phyloP scores from a whole-genome alignment of 2,888 invertebrate genomes.

The Acanthosepion lycidas region DNA sequence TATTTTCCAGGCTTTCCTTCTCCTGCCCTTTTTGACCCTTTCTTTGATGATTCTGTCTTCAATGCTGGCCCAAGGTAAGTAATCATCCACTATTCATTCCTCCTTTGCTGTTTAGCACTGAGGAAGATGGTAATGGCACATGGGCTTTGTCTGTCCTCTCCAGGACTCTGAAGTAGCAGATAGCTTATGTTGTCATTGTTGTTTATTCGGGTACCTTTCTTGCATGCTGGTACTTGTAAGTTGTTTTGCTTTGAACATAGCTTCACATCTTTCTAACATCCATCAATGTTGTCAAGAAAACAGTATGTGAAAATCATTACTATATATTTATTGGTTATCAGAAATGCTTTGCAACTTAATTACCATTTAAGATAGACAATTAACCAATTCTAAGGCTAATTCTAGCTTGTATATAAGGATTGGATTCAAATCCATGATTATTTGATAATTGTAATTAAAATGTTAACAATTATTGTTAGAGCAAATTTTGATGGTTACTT shows the following conservation, averaged over 20 bases:
- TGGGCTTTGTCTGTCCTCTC: background rate
- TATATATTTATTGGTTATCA: too few relatives aligned
- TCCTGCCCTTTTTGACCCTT: slow-evolving; percentile 50
- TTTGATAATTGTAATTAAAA: too few relatives aligned
- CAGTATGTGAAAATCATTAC: background rate
- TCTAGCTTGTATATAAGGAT: too few relatives aligned
- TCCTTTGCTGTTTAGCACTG: background rate
- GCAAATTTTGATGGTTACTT: too few relatives aligned
- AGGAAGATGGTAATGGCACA: background rate
- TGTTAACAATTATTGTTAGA: too few relatives aligned
- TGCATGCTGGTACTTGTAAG: background rate
- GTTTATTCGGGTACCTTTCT: background rate
- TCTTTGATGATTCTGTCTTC: slow-evolving; percentile 47
- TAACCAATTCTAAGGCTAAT: too few relatives aligned
- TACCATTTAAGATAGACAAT: too few relatives aligned
- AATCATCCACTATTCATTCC: background rate
- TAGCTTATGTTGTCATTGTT: slow-evolving; percentile 5
- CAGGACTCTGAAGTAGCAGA: slow-evolving; percentile 17
- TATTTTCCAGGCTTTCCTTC: slow-evolving; percentile 71
- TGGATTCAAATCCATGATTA: too few relatives aligned
- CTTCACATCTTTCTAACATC: background rate
- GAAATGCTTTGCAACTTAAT: too few relatives aligned
- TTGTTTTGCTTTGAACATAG: slow-evolving; percentile 21
- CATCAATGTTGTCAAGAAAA: background rate
- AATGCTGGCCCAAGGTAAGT: slow-evolving; percentile 47